These are phyloP conservation scores for Pandion haliaetus DNA, from an alignment of 2,113 vertebrate species.

Conservation along the genomic window DNA sequence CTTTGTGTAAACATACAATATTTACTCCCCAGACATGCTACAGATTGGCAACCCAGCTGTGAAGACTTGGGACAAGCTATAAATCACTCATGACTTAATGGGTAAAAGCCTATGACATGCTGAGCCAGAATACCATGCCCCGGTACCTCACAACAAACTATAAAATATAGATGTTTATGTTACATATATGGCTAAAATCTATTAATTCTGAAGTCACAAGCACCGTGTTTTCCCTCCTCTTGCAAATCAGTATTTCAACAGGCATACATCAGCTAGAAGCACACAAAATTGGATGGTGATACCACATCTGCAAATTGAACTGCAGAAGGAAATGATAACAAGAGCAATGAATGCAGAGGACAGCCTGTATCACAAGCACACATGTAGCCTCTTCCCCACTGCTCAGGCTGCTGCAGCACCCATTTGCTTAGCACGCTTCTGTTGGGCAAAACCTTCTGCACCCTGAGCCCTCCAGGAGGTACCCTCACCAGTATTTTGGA, in stretches of 20 bases:
- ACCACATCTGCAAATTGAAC: neutral
- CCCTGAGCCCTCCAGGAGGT: neutral
- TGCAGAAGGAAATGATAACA: neutral
- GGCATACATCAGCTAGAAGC: neutral
- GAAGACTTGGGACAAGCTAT: neutral
- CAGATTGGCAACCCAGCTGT: neutral
- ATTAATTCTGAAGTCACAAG: neutral
- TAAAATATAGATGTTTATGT: neutral
- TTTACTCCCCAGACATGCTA: neutral
- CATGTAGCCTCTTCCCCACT: neutral
- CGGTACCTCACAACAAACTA: neutral
- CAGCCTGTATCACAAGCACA: neutral
- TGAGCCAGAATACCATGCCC: neutral
- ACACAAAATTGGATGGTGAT: neutral
- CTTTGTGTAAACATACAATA: neutral
- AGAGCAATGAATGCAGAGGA: neutral
- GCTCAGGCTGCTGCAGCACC: neutral
- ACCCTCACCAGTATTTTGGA: neutral
- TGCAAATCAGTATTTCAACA: neutral
- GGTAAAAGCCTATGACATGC: neutral
- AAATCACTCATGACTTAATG: neutral
- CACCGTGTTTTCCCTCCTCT: neutral
- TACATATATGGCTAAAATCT: neutral
- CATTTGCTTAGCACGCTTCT: accelerated
- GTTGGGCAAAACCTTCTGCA: accelerated